Percentiles rank a stretch among this genome's conserved stretches.
These are phyloP conservation scores for Zaprionus ghesquierei DNA, from an alignment of 1,140 invertebrate genomes.

Conservation along the genomic window DNA sequence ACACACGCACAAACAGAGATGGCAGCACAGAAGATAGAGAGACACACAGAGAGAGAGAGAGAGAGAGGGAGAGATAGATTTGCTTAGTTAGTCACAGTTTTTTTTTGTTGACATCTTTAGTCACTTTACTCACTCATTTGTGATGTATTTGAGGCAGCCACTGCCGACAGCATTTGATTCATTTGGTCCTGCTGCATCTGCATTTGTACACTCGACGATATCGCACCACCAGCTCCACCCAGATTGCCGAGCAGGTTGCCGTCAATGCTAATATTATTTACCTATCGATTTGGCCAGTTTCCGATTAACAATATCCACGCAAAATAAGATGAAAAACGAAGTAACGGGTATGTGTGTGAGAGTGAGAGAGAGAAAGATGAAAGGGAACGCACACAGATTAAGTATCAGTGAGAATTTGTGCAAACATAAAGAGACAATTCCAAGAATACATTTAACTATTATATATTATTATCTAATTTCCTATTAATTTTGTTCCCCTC, in stretches of 20 bases:
- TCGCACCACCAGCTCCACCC: conserved; percentile 43
- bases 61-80: not conserved
- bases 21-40: not conserved
- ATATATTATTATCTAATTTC: too few species aligned
- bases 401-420: not conserved
- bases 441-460: not conserved
- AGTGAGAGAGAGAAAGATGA: not conserved
- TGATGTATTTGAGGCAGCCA: conserved; percentile 46
- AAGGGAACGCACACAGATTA: not conserved
- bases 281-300: conserved; percentile 42
- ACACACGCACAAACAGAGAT: not conserved
- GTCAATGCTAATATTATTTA: conserved; percentile 53
- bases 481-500: too few species aligned
- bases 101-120: not conserved
- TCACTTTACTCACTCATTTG: conserved; percentile 64
- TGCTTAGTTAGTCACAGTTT: conserved; percentile 39
- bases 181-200: conserved; percentile 50
- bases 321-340: not conserved
- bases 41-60: not conserved
- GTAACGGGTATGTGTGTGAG: not conserved
- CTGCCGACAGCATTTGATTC: conserved; percentile 67
- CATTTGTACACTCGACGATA: conserved; percentile 41
- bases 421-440: not conserved
- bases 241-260: conserved; percentile 34
- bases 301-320: not conserved